Base-by-base conservation (phyloP, 2,113 vertebrate genomes). In the Elephas maximus region DNA sequence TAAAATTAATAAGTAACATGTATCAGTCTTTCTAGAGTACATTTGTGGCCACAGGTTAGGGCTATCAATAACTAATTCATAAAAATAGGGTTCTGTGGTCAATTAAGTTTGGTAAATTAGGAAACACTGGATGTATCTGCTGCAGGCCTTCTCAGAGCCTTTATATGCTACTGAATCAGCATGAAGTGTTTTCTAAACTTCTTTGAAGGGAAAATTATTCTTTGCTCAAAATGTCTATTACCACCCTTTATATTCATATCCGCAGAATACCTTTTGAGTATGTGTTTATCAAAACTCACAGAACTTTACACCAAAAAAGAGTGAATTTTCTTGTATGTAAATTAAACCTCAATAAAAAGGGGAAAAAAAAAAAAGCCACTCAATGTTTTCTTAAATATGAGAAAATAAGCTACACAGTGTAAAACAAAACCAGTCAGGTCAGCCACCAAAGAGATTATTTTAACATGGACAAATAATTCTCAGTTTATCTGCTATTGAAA, bases 371-470 rank as follows among this genome's bases (percentile, higher is more conserved):
- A 81, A 84, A 51, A 1, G 26, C 3, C 44, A 4, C 71, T 41
- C 73, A 6, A 74, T 51, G 57, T 88, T 85, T 93, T 89, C 65
- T 94, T 89, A 89, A 73, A 88, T 45, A 80, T 44, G 41, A 91
- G 37, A 78, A 93, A 86, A 91, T 67, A 93, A 93, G 62, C 60
- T 73, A 83, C 8, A 84, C 62, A 10, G 7, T 12, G 6, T 79
- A 82, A 69, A 91, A 92, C 21, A 92, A 92, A 95, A 79, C 37
- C 21, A 83, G 41, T 88, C 78, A 94, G 60, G 10, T 91, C 63
- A 81, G 37, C 60, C 18, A 51, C 21, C 44, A 60, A 85, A 48
- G n/a, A 74, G 6, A 76, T 62, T 45, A 89, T 37, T 53, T 73
- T 33, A 82, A 89, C 30, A 65, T 8, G 10, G 74, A 48, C 18